Percentiles rank a stretch among this genome's conserved stretches.
Conservation (phyloP, 2,888 invertebrate species). For the Nezara viridula region DNA sequence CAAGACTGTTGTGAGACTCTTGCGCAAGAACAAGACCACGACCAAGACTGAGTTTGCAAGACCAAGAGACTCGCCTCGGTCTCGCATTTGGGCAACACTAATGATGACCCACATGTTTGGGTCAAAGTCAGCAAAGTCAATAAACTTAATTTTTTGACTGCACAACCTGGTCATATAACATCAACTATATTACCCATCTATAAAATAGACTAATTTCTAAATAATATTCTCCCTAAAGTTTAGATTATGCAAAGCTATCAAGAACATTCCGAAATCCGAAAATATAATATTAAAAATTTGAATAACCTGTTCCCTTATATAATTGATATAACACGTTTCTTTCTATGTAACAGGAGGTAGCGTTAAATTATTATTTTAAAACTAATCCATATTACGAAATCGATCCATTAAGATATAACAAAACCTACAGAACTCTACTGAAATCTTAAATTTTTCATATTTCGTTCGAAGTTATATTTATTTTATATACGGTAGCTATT, state of each 20-base stretch:
- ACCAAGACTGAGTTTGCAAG: too few relatives aligned
- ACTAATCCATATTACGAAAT: conserved; percentile 10
- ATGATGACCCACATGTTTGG: too few relatives aligned
- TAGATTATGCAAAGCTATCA: background rate
- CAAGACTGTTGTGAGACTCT: too few relatives aligned
- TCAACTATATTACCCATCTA: too few relatives aligned
- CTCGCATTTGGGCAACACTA: too few relatives aligned
- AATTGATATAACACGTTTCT: background rate
- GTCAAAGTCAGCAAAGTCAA: too few relatives aligned
- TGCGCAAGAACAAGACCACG: too few relatives aligned
- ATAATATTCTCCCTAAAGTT: background rate
- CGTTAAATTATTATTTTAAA: background rate
- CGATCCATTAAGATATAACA: background rate
- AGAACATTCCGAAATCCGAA: background rate
- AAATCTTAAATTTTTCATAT: background rate
- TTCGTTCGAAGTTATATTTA: too few relatives aligned
- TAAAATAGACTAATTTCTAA: background rate
- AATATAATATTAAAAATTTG: conserved; percentile 4
- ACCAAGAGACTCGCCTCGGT: too few relatives aligned
- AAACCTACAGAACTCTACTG: background rate
- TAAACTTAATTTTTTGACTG: too few relatives aligned
- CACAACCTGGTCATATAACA: too few relatives aligned
- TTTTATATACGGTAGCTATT: too few relatives aligned
- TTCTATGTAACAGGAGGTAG: background rate
- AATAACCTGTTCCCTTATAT: conserved; percentile 16